Base-by-base conservation (phyloP, 2,888 invertebrate genomes). In the Ophioninae sp. region DNA sequence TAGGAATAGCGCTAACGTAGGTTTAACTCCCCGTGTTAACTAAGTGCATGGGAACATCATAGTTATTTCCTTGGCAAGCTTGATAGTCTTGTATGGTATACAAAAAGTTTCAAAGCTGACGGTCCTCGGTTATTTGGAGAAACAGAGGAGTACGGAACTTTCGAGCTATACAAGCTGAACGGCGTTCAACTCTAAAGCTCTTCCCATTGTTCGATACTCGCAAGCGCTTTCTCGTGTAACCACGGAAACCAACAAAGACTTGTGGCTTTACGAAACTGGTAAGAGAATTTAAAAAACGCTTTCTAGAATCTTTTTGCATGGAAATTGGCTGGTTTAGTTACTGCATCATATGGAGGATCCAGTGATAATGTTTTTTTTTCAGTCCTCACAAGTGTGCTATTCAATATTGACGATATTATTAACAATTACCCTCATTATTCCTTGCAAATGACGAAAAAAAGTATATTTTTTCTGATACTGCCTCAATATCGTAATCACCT, bases 1-100 rank as follows among this genome's bases (percentile, higher is more conserved):
- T 8, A 8, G 30, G 30, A 62, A 68, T 65, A 37, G 59, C 64
- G 23, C 80, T 77, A 44, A 73, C 44, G 70, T 74, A 64, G 20
- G 59, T 21, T 70, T 62, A 39, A 70, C 64, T 68, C 10, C 37
- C 68, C 50, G 69, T 78, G 69, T 83, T 78, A 59, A 62, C 56
- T 50, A 77, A 78, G 37, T 50, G 69, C 23, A 61, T 39, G 41
- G 21, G 61, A 70, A 59, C 72, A 65, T 70, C 17, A 50, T 20
- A 37, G 23, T 77, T 65, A 77, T 81, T 64, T 78, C 44, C 69
- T 78, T 83, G 81, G 74, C 78, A 78, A 50, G 78, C 59, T 30
- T 50, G n/a, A 57, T 67, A 23, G 64, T 44, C 77, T 78, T 67
- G 23, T 41, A 39, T n/a, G 70, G 57, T 21, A 41, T 23, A 68